phyloP scores from a whole-genome alignment of 1,140 invertebrate species.

The Eueides isabella region DNA sequence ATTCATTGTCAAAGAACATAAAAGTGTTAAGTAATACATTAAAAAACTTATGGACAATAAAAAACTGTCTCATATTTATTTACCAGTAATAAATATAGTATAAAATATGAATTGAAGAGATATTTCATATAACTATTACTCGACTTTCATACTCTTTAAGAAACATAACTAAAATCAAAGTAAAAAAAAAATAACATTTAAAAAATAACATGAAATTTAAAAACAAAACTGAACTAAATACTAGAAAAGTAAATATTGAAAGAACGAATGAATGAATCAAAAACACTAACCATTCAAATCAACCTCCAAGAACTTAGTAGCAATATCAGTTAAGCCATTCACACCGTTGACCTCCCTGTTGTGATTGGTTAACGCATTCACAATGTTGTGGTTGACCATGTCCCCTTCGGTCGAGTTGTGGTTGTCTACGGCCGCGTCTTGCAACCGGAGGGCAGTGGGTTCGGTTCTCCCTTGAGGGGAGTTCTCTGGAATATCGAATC shows the following conservation, averaged over 20 bases:
- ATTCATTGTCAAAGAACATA: too few species aligned
- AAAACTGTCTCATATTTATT: too few species aligned
- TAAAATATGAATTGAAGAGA: too few species aligned
- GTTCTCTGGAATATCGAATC: constrained; percentile 68
- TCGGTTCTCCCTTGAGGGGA: constrained; percentile 44
- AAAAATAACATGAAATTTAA: background rate
- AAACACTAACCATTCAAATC: constrained; percentile 64
- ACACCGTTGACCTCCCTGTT: constrained; percentile 47
- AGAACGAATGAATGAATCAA: too few species aligned
- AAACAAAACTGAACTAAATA: background rate
- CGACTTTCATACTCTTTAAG: too few species aligned
- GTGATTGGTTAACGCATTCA: constrained; percentile 48
- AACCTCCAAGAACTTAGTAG: constrained; percentile 61
- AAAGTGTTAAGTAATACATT: too few species aligned
- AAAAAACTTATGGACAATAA: too few species aligned
- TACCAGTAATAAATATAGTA: too few species aligned
- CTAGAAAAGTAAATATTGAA: background rate
- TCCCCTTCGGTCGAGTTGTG: constrained; percentile 57
- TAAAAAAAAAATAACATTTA: too few species aligned
- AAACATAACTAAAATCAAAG: too few species aligned
- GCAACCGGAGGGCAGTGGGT: constrained; percentile 16
- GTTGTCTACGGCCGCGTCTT: constrained; percentile 51
- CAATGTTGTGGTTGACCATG: constrained; percentile 53
- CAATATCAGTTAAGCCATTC: constrained; percentile 51
- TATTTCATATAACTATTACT: too few species aligned